Base-by-base conservation (phyloP, 2,888 invertebrate genomes). In the Melieria crassipennis region DNA sequence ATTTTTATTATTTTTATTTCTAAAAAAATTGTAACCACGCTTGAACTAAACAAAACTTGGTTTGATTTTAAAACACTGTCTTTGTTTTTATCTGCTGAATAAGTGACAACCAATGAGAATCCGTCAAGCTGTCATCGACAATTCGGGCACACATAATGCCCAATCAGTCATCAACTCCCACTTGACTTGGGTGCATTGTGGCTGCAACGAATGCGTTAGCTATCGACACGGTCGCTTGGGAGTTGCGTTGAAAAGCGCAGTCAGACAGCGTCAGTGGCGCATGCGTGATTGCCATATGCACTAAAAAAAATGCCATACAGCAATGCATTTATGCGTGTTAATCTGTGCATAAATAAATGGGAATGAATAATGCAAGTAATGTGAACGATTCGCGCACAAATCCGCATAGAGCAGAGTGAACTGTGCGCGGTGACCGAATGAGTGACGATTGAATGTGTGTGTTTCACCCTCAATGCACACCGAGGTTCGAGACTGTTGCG, bases 181-280 rank as follows among this genome's bases (percentile, higher is more conserved):
- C 69, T 69, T 69, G 69, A 69, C 69, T 69, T 69, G 69, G 43
- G 50, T 46, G 52, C 52, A 48, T 67, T 67, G 13, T 67, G 45
- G 67, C 52, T 42, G 46, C 10, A 67, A 67, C 60, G 61, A 67
- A 50, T 30, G 11, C 45, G 16, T 30, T 30, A 2, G 30, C 30
- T 45, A 52, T 7, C 16, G 11, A 9, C 48, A 58, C 57, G 47
- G 46, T 16, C 30, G n/a, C 43, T n/a, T 57, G 11, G 10, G 46
- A 11, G 47, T 46, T 42, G 48, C 57, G 55, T n/a, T 7, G 58
- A 67, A 67, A 67, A 67, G 66, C 66, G 66, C 66, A 67, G 50
- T 58, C 30, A n/a, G 43, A 50, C 50, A n/a, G 11, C 42, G 60
- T 30, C 30, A 30, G 30, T 30, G 30, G 30, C 30, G 30, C 30